Percentiles rank a stretch among this genome's conserved stretches.
These are phyloP conservation scores for Prunella fulvescens DNA, from an alignment of 2,113 vertebrate species.

Conservation along the genomic window DNA sequence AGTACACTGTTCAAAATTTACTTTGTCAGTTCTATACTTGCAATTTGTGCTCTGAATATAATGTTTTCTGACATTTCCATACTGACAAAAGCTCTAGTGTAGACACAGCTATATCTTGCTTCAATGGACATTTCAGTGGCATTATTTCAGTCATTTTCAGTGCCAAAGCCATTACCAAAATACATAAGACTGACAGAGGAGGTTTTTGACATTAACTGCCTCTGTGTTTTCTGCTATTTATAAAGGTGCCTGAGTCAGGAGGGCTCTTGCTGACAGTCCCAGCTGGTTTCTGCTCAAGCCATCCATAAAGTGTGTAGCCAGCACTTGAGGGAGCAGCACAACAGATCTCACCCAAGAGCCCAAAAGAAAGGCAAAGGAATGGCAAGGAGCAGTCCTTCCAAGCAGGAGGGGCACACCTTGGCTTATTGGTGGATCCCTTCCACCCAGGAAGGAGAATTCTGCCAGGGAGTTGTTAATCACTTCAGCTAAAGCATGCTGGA, in stretches of 20 bases:
- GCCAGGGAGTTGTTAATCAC: background rate
- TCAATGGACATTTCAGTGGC: background rate
- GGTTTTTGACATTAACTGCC: background rate
- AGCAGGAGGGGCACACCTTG: background rate
- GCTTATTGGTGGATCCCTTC: background rate
- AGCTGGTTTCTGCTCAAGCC: background rate
- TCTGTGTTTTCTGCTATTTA: background rate
- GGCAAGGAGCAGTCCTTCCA: background rate
- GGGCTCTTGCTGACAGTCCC: background rate
- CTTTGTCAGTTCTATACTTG: constrained; percentile 42
- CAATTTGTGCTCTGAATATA: constrained; percentile 49
- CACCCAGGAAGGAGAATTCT: background rate
- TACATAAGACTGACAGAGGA: background rate
- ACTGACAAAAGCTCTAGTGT: constrained; percentile 33
- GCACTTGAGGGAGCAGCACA: background rate
- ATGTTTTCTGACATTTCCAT: constrained; percentile 58
- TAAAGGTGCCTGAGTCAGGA: background rate
- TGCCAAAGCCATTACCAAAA: constrained; percentile 19
- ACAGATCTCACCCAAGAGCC: background rate
- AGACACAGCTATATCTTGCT: constrained; percentile 23
- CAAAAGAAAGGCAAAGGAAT: background rate
- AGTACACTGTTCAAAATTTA: constrained; percentile 58
- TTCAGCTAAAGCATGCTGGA: background rate
- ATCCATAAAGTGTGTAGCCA: background rate
- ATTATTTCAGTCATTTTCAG: constrained; percentile 18